These are phyloP conservation scores for Hydrotaea diabolus DNA, from an alignment of 2,888 invertebrate species.

Conservation along the genomic window DNA sequence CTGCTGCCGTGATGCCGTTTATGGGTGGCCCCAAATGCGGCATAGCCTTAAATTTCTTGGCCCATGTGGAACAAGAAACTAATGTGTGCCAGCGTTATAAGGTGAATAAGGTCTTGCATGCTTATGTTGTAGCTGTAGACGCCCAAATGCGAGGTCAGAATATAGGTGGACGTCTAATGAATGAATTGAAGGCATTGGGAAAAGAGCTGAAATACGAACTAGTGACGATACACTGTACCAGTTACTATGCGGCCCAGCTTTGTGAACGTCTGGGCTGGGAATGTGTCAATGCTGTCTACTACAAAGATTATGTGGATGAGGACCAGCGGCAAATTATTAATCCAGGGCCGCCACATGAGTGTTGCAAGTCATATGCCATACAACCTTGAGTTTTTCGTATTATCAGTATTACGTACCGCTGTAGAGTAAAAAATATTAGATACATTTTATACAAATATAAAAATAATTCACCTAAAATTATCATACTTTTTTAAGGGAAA, in stretches of 20 bases:
- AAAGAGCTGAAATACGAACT: constrained; percentile 72
- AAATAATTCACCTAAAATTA: no score
- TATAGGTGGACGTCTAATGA: constrained; percentile 73
- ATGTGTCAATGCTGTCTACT: constrained; percentile 72
- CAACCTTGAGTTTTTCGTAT: constrained; percentile 66
- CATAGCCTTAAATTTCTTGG: constrained; percentile 72
- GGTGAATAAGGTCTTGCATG: constrained; percentile 73
- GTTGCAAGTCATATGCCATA: constrained; percentile 74
- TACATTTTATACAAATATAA: no score
- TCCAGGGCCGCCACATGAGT: constrained; percentile 74
- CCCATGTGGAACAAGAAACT: constrained; percentile 73
- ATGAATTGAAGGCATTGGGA: constrained; percentile 69
- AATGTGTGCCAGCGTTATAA: constrained; percentile 73
- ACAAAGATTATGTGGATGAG: constrained; percentile 72
- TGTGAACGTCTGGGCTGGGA: constrained; percentile 74
- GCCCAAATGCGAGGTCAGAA: constrained; percentile 72
- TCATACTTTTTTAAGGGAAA: no score
- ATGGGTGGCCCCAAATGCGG: constrained; percentile 75
- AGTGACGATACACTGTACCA: constrained; percentile 76
- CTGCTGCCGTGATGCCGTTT: constrained; percentile 60
- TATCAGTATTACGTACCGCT: no score
- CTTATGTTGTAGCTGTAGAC: constrained; percentile 76
- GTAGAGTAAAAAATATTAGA: no score
- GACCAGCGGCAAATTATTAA: constrained; percentile 73
- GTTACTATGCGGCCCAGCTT: constrained; percentile 75